Conservation (phyloP, 2,888 invertebrate genomes). For the Scotopteryx bipunctaria region DNA sequence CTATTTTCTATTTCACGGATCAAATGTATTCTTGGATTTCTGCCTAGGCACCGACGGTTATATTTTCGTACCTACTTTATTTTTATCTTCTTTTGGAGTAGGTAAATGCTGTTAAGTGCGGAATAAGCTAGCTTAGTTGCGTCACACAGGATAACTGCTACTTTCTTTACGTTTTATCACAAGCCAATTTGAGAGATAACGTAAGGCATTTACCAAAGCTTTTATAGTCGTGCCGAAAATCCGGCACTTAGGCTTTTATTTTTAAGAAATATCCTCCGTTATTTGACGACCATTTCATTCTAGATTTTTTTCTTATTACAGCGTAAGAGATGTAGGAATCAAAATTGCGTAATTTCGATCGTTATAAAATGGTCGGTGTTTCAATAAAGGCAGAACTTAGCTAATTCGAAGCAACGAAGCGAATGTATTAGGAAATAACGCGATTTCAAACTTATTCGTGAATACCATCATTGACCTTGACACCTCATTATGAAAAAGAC, state of each 20-base stretch:
- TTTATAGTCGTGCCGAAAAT: constrained; percentile 18
- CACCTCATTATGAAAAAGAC: constrained; percentile 37
- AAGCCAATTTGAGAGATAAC: constrained; percentile 3
- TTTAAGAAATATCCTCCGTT: not conserved
- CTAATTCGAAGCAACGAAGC: constrained; percentile 24
- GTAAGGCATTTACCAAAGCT: constrained; percentile 18
- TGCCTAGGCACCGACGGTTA: too few relatives aligned
- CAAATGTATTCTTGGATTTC: too few relatives aligned
- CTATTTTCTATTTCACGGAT: too few relatives aligned
- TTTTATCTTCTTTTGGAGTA: too few relatives aligned
- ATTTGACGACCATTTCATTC: too few relatives aligned
- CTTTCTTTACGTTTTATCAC: not conserved
- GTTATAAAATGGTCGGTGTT: not conserved
- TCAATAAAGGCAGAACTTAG: constrained; percentile 6
- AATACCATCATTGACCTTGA: constrained; percentile 35
- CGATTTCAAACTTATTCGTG: constrained; percentile 29
- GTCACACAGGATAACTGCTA: not conserved
- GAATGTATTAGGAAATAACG: constrained; percentile 27
- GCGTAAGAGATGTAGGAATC: too few relatives aligned
- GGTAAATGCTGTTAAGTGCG: too few relatives aligned
- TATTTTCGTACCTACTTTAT: too few relatives aligned
- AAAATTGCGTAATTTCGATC: not conserved
- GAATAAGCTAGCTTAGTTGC: too few relatives aligned
- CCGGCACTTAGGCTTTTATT: constrained; percentile 1
- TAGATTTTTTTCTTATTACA: too few relatives aligned